Conservation (phyloP, 2,113 vertebrate genomes). For the Toxostoma redivivum region DNA sequence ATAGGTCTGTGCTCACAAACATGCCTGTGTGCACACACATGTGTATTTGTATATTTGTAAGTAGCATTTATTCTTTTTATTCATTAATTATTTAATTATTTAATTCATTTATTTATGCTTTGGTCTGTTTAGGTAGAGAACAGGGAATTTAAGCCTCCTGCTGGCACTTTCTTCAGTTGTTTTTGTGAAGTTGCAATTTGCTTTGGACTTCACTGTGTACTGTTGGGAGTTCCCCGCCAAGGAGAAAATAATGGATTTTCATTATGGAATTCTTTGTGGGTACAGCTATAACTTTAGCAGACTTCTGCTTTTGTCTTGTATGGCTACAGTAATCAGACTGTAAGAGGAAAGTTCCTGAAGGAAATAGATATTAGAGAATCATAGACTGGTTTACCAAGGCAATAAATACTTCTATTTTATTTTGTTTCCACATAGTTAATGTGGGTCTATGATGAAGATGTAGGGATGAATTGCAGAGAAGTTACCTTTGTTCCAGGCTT, state of each 20-base stretch:
- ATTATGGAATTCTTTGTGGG: neutral
- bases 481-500: constrained; percentile 96
- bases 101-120: too few species aligned
- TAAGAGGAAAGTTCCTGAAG: neutral
- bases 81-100: too few species aligned
- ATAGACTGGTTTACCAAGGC: neutral
- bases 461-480: constrained; percentile 96
- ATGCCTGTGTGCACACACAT: too few species aligned
- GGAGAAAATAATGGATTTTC: neutral
- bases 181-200: neutral
- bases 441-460: constrained; percentile 98
- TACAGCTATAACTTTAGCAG: neutral
- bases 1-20: neutral
- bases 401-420: constrained; percentile 6
- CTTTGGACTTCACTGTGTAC: neutral
- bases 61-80: neutral
- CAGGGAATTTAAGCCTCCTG: neutral
- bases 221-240: neutral
- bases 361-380: neutral
- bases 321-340: neutral
- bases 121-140: neutral
- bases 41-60: neutral
- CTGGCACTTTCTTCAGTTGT: neutral
- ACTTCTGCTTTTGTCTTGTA: neutral
- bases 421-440: constrained; percentile 79